These are phyloP conservation scores for Colaptes auratus DNA, from an alignment of 2,113 vertebrate species.

Conservation along the genomic window DNA sequence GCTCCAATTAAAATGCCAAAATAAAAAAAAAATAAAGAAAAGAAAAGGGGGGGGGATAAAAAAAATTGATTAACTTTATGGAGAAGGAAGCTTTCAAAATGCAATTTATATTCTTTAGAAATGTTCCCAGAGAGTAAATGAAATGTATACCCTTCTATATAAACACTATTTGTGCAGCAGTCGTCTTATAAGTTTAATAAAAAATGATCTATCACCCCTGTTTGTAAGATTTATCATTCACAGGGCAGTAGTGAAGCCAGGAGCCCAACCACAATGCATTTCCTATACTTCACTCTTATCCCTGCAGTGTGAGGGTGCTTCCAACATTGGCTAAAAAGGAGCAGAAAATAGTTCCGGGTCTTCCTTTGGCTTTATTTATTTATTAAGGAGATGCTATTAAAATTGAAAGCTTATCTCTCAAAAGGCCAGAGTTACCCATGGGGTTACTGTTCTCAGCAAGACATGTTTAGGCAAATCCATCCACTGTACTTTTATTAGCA, in stretches of 20 bases:
- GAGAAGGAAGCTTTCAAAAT: constrained; percentile 72
- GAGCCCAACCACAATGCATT: constrained; percentile 78
- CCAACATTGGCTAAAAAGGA: constrained; percentile 66
- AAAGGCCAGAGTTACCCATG: constrained; percentile 39
- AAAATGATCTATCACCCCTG: constrained; percentile 77
- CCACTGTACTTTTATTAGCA: constrained; percentile 72
- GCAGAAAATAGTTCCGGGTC: background rate
- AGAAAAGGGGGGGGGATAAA: rapidly evolving
- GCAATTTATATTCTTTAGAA: constrained; percentile 80
- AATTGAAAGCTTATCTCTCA: constrained; percentile 49
- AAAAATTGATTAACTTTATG: constrained; percentile 76
- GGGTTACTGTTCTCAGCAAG: constrained; percentile 62
- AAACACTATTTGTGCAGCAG: constrained; percentile 79
- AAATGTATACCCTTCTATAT: constrained; percentile 79
- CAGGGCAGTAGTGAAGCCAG: constrained; percentile 77
- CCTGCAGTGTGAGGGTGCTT: constrained; percentile 61
- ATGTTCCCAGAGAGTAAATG: constrained; percentile 76
- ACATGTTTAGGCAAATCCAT: constrained; percentile 72
- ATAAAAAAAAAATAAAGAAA: background rate
- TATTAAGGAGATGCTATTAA: background rate
- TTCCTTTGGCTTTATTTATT: background rate
- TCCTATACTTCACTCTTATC: constrained; percentile 85
- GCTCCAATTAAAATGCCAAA: constrained; percentile 76
- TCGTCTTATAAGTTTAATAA: constrained; percentile 82
- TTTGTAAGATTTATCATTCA: constrained; percentile 82